Conservation (phyloP, 2,888 invertebrate genomes). For the Aromia moschata region DNA sequence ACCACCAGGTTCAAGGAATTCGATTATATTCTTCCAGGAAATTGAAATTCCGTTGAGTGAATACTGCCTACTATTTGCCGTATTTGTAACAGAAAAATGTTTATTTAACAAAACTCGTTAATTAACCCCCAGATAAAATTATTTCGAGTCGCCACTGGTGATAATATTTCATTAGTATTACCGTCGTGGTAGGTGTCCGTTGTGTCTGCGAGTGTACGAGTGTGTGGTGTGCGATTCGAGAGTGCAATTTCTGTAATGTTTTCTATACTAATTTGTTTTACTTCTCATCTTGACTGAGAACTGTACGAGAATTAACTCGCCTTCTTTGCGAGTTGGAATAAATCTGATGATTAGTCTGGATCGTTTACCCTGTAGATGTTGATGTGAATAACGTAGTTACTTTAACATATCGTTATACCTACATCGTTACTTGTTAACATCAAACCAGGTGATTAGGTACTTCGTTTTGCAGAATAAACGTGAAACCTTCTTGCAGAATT, state of each 20-base stretch:
- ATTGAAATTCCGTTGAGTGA: too few species aligned
- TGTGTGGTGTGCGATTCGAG: background rate
- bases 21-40: too few species aligned
- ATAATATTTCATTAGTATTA: conserved; percentile 52
- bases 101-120: too few species aligned
- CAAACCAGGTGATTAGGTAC: background rate
- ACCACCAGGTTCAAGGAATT: too few species aligned
- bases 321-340: conserved; percentile 6
- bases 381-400: conserved; percentile 1
- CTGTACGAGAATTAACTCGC: conserved; percentile 12
- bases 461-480: too few species aligned
- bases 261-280: conserved; percentile 18
- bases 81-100: too few species aligned
- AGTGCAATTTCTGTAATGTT: conserved; percentile 13
- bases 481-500: too few species aligned
- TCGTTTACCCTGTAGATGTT: conserved; percentile 5
- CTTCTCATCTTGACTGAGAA: conserved; percentile 10
- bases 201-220: conserved; percentile 9
- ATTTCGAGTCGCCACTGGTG: conserved; percentile 55
- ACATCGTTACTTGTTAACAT: background rate
- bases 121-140: too few species aligned
- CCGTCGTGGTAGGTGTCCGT: conserved; percentile 6
- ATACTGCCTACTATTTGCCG: too few species aligned
- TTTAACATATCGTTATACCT: background rate
- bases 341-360: conserved; percentile 14